Evolutionary conservation across 2,113 vertebrate species (phyloP).

Genomic region (Bujurquina vittata): DNA sequence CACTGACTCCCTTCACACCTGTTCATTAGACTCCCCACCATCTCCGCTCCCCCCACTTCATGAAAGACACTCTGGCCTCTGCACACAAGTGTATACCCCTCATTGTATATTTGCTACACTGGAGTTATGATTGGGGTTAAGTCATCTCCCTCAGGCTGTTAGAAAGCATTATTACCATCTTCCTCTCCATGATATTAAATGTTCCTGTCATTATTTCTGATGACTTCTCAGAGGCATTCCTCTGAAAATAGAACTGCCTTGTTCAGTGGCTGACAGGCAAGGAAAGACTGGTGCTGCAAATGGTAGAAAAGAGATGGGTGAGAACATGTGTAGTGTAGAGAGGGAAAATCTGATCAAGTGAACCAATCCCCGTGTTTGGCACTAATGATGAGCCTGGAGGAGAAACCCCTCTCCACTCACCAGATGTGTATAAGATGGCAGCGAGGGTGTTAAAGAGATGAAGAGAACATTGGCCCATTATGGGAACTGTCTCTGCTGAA

Average conservation of each 20-base stretch:
- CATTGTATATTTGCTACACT: conserved; percentile 34
- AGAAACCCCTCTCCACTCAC: conserved; percentile 41
- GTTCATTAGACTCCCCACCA: conserved; percentile 1
- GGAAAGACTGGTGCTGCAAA: conserved; percentile 16
- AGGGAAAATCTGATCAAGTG: conserved; percentile 66
- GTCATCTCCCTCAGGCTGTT: conserved; percentile 12
- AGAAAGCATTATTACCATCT: conserved; percentile 37
- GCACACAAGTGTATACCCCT: conserved; percentile 3
- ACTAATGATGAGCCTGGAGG: conserved; percentile 69
- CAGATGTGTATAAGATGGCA: conserved; percentile 59
- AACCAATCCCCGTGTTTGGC: conserved; percentile 48
- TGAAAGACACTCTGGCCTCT: conserved; percentile 13
- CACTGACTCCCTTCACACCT: background rate
- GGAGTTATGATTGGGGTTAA: conserved; percentile 25
- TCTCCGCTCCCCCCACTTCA: background rate
- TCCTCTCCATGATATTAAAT: conserved; percentile 42
- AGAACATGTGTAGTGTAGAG: conserved; percentile 20
- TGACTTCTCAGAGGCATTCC: conserved; percentile 48
- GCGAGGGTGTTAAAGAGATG: conserved; percentile 52
- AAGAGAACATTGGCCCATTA: conserved; percentile 49
- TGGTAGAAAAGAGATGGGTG: conserved; percentile 24
- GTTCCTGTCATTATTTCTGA: conserved; percentile 54
- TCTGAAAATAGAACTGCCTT: conserved; percentile 60
- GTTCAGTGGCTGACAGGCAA: conserved; percentile 32
- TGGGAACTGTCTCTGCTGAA: conserved; percentile 61